A percentile compares a stretch with the other conserved stretches of the same genome.
phyloP scores from a whole-genome alignment of 2,797 vertebrate species.

The Myotis findleyi region DNA sequence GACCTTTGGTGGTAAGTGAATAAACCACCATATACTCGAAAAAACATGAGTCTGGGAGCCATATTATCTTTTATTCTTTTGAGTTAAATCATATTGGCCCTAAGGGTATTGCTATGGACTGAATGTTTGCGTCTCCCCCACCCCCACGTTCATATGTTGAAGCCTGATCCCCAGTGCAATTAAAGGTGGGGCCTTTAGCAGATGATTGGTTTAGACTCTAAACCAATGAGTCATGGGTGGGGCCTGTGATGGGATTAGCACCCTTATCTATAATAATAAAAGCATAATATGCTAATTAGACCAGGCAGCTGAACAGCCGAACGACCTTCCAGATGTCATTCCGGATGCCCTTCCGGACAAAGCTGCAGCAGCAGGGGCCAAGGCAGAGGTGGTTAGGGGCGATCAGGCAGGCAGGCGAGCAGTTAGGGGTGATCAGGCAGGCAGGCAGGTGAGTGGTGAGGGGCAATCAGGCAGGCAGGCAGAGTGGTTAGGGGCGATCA shows the following conservation, averaged over 20 bases:
- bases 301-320: no score
- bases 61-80: background rate
- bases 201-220: background rate
- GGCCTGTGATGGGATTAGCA: background rate
- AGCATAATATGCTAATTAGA: no score
- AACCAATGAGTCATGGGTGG: background rate
- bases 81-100: background rate
- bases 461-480: no score
- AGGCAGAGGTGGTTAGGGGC: no score
- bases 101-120: background rate
- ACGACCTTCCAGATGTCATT: no score
- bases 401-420: no score
- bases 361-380: no score
- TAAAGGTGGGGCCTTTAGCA: background rate
- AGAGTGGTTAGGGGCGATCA: no score
- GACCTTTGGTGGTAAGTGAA: background rate
- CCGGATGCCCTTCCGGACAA: no score
- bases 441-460: no score
- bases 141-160: background rate
- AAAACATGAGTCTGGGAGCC: background rate
- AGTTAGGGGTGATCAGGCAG: no score
- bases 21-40: background rate
- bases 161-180: background rate
- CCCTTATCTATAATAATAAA: background rate
- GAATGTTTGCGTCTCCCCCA: background rate